These are phyloP conservation scores for Achroia grisella DNA, from an alignment of 1,140 invertebrate genomes.

Conservation along the genomic window DNA sequence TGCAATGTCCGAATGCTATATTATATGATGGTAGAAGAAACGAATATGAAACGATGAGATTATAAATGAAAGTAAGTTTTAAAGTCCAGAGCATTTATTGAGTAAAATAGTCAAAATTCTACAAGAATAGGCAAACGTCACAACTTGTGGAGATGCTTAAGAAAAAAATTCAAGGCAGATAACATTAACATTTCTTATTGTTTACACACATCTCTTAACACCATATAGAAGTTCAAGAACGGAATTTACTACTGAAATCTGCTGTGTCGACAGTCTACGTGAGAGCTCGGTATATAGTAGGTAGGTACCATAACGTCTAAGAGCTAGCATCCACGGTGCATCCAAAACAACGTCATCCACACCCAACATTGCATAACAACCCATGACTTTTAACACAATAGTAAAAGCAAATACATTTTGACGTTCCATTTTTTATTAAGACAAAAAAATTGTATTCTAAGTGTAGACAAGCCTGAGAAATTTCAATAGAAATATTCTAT, in stretches of 20 bases:
- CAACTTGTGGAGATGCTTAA: slow-evolving; percentile 65
- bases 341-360: too few species aligned
- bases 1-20: background rate
- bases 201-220: slow-evolving; percentile 47
- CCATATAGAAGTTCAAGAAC: slow-evolving; percentile 25
- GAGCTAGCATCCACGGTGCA: too few species aligned
- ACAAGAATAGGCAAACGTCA: slow-evolving; percentile 71
- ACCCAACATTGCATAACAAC: too few species aligned
- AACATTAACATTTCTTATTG: slow-evolving; percentile 48
- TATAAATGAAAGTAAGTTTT: slow-evolving; percentile 49
- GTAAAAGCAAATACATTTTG: too few species aligned
- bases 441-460: too few species aligned
- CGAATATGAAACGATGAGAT: too few species aligned
- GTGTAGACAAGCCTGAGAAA: too few species aligned
- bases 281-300: slow-evolving; percentile 13
- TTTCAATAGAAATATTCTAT: too few species aligned
- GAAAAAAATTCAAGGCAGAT: slow-evolving; percentile 61
- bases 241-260: slow-evolving; percentile 24
- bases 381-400: too few species aligned
- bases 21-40: background rate
- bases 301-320: slow-evolving; percentile 1
- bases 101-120: slow-evolving; percentile 72
- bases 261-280: slow-evolving; percentile 20
- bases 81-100: slow-evolving; percentile 68
- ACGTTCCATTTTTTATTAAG: too few species aligned